Percentiles rank a stretch among this genome's conserved stretches.
These are phyloP conservation scores for Crepidodera aurea DNA, from an alignment of 2,888 invertebrate genomes.

Conservation along the genomic window DNA sequence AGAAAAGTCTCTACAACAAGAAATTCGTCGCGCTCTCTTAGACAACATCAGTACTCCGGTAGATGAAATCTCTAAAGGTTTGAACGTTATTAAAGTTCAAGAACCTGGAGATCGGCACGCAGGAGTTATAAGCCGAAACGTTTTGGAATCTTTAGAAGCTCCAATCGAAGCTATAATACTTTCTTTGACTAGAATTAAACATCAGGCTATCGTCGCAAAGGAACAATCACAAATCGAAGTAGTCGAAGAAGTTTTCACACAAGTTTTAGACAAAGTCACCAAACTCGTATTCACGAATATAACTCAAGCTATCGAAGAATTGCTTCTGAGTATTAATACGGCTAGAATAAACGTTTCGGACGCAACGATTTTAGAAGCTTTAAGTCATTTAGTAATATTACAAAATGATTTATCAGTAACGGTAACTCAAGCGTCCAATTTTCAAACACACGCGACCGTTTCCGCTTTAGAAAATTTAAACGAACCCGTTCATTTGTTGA, in stretches of 20 bases:
- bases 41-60: constrained; percentile 71
- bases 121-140: constrained; percentile 45
- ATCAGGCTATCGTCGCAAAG: constrained; percentile 29
- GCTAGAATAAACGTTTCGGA: constrained; percentile 53
- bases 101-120: constrained; percentile 47
- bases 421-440: constrained; percentile 49
- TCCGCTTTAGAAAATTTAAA: constrained; percentile 63
- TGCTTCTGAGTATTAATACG: constrained; percentile 56
- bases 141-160: constrained; percentile 53
- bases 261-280: constrained; percentile 59
- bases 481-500: constrained; percentile 62
- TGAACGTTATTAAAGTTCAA: constrained; percentile 63
- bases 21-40: constrained; percentile 66
- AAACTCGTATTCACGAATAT: constrained; percentile 58
- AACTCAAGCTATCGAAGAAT: constrained; percentile 55
- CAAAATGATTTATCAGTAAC: constrained; percentile 57
- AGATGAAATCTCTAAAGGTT: constrained; percentile 68
- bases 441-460: constrained; percentile 55
- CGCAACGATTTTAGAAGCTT: constrained; percentile 53
- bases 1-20: constrained; percentile 55
- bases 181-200: constrained; percentile 54
- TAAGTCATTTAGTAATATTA: constrained; percentile 55
- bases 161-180: constrained; percentile 55
- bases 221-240: constrained; percentile 27
- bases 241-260: constrained; percentile 56